These are phyloP conservation scores for Crax fasciolata DNA, from an alignment of 2,797 vertebrate genomes.

Conservation along the genomic window DNA sequence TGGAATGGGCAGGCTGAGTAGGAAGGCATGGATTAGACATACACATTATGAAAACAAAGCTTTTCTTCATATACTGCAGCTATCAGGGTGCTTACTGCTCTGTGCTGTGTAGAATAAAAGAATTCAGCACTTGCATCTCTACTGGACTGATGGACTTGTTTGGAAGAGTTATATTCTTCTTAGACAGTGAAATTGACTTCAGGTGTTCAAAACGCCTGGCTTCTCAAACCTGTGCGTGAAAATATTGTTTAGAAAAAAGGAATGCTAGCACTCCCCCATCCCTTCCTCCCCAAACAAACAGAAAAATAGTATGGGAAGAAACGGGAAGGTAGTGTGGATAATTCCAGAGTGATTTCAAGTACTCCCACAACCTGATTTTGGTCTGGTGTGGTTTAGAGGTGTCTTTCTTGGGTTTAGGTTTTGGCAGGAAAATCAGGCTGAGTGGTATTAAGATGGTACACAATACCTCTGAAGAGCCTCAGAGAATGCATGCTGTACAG, in stretches of 20 bases:
- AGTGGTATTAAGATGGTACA: conserved; percentile 42
- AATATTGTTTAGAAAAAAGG: conserved; percentile 25
- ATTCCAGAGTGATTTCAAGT: conserved; percentile 64
- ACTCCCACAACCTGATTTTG: conserved; percentile 28
- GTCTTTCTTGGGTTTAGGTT: conserved; percentile 65
- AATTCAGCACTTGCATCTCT: conserved; percentile 1
- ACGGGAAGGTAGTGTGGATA: conserved; percentile 34
- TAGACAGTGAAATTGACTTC: conserved; percentile 38
- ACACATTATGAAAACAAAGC: conserved; percentile 62
- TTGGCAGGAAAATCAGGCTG: conserved; percentile 58
- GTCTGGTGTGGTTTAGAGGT: conserved; percentile 62
- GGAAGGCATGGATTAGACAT: conserved; percentile 57
- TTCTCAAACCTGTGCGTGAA: conserved; percentile 64
- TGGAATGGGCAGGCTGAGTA: not conserved
- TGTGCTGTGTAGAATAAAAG: conserved; percentile 45
- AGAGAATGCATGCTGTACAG: not conserved
- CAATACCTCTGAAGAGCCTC: not conserved
- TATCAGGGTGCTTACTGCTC: conserved; percentile 67
- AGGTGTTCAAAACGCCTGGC: conserved; percentile 44
- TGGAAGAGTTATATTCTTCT: conserved; percentile 64
- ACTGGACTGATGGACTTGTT: conserved; percentile 53
- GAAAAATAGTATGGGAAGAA: conserved; percentile 53
- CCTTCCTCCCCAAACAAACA: not conserved
- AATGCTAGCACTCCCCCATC: not conserved
- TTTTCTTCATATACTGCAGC: conserved; percentile 43